These are phyloP conservation scores for Strongylocentrotus purpuratus DNA, from an alignment of 35 echinoderm and acorn worm species.

Conservation along the genomic window DNA sequence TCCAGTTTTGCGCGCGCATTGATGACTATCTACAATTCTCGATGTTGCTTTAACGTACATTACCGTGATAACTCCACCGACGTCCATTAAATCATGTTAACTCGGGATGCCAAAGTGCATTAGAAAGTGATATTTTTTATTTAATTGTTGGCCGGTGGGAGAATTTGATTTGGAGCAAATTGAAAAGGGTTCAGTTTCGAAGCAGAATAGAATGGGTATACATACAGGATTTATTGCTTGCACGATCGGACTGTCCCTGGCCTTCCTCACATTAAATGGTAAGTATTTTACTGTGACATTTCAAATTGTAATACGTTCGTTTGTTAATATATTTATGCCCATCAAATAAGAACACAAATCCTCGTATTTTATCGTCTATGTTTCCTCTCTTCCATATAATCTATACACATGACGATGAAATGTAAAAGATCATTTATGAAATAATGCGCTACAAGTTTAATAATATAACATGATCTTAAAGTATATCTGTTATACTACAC, in stretches of 20 bases:
- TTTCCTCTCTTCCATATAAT: no score
- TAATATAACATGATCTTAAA: no score
- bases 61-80: not conserved
- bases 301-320: not conserved
- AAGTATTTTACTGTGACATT: not conserved
- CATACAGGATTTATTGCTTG: not conserved
- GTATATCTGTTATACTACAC: no score
- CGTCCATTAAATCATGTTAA: not conserved
- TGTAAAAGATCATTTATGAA: no score
- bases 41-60: not conserved
- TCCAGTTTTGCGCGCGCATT: not conserved
- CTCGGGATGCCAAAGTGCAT: not conserved
- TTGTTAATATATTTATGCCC: no score
- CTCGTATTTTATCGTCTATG: no score
- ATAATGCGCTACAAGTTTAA: no score
- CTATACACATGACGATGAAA: no score
- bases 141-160: not conserved
- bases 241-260: not conserved
- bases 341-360: no score
- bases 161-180: not conserved
- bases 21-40: not conserved
- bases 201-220: not conserved
- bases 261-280: not conserved
- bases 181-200: not conserved
- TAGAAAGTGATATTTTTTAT: not conserved